These are phyloP conservation scores for Mormyrus lacerda DNA, from an alignment of 2,113 vertebrate genomes.

Conservation along the genomic window DNA sequence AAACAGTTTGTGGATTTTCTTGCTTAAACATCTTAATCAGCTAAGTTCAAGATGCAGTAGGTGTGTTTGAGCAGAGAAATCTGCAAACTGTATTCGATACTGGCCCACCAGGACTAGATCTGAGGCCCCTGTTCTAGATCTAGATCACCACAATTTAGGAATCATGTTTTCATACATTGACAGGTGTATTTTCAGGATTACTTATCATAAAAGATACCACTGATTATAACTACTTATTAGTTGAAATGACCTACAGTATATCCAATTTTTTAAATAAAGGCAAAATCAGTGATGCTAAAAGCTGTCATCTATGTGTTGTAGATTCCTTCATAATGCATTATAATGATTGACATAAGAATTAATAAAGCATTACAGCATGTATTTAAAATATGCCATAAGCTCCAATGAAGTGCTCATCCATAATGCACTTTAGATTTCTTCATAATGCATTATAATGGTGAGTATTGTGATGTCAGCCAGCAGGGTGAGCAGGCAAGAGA, in stretches of 20 bases:
- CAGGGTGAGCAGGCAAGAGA: too few relatives aligned
- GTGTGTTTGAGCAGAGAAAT: neutral
- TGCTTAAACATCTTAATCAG: neutral
- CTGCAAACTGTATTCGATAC: neutral
- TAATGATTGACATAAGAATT: too few relatives aligned
- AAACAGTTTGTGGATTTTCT: neutral
- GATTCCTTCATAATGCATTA: neutral
- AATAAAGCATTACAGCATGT: too few relatives aligned
- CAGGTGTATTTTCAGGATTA: neutral
- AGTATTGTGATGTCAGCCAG: too few relatives aligned
- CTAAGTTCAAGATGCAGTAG: neutral
- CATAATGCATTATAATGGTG: neutral
- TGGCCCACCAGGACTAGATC: neutral
- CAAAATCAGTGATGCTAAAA: neutral
- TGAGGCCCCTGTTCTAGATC: neutral
- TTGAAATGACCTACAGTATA: neutral
- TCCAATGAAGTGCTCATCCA: too few relatives aligned
- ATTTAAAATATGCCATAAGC: too few relatives aligned
- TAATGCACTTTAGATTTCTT: neutral
- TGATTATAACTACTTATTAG: neutral
- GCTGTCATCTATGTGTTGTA: neutral
- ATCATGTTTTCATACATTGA: neutral
- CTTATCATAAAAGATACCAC: neutral
- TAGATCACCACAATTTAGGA: neutral
- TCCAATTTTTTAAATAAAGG: neutral